Percentiles rank a stretch among this genome's conserved stretches.
These are phyloP conservation scores for Seriola rivoliana DNA, from an alignment of 2,113 vertebrate genomes.

Conservation along the genomic window DNA sequence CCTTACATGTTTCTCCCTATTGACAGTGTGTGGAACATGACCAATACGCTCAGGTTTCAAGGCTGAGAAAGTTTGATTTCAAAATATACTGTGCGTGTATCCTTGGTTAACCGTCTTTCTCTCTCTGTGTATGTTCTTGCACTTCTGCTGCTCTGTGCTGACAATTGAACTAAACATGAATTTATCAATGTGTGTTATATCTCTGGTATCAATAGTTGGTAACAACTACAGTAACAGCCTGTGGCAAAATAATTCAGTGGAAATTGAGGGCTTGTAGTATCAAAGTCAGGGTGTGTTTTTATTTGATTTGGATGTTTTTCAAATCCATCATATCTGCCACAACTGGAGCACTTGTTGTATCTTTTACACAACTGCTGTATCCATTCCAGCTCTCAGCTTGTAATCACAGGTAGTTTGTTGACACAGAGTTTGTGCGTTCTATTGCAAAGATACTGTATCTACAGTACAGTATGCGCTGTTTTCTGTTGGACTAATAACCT, in stretches of 20 bases:
- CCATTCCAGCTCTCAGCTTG: constrained; percentile 30
- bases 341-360: constrained; percentile 32
- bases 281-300: constrained; percentile 60
- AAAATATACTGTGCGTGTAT: constrained; percentile 15
- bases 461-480: background rate
- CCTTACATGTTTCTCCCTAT: constrained; percentile 20
- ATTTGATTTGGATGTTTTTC: constrained; percentile 61
- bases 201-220: constrained; percentile 40
- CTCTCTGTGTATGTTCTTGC: constrained; percentile 25
- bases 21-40: constrained; percentile 33
- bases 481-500: background rate
- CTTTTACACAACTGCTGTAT: constrained; percentile 5
- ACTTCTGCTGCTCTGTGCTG: constrained; percentile 3
- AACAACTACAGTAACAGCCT: constrained; percentile 53
- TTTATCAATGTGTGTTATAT: constrained; percentile 29
- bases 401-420: constrained; percentile 37
- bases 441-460: background rate
- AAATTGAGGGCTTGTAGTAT: constrained; percentile 55
- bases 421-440: constrained; percentile 2
- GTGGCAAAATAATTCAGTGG: constrained; percentile 34
- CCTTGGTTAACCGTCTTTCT: constrained; percentile 29
- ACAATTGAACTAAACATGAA: background rate
- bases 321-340: constrained; percentile 52
- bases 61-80: constrained; percentile 32
- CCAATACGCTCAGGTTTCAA: constrained; percentile 51